Percentiles rank a stretch among this genome's conserved stretches.
phyloP scores from a whole-genome alignment of 2,888 invertebrate species.

The Oscheius sp. region DNA sequence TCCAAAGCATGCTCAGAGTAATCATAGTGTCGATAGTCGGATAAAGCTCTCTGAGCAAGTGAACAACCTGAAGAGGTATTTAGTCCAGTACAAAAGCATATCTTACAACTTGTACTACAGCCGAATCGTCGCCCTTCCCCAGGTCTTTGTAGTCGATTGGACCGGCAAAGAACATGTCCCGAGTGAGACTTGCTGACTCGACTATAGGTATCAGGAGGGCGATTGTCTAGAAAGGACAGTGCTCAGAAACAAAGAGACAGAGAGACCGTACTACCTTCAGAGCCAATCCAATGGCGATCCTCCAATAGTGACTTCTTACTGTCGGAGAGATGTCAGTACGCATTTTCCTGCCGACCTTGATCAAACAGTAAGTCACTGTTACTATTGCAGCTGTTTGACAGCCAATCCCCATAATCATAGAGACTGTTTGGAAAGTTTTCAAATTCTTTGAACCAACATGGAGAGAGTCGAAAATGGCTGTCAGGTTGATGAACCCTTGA shows the following conservation, averaged over 20 bases:
- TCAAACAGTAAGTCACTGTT: conserved; percentile 7
- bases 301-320: conserved; percentile 4
- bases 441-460: neutral
- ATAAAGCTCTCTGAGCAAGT: conserved; percentile 4
- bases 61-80: neutral
- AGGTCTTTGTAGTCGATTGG: neutral
- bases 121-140: conserved; percentile 1
- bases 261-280: neutral
- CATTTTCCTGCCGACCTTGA: conserved; percentile 12
- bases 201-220: conserved; percentile 13
- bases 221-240: neutral
- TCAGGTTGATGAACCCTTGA: conserved; percentile 11
- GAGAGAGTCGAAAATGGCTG: conserved; percentile 4
- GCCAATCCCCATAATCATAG: conserved; percentile 10
- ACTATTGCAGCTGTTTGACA: conserved; percentile 1
- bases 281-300: conserved; percentile 12
- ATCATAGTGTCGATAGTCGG: conserved; percentile 10
- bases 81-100: neutral
- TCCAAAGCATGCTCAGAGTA: conserved; percentile 14
- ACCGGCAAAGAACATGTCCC: neutral
- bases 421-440: neutral
- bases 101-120: conserved; percentile 5
- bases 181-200: conserved; percentile 1
- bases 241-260: neutral
- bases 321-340: neutral